Evolutionary conservation across 2,888 invertebrate species (phyloP).

Genomic region (Drosophila ezoana): DNA sequence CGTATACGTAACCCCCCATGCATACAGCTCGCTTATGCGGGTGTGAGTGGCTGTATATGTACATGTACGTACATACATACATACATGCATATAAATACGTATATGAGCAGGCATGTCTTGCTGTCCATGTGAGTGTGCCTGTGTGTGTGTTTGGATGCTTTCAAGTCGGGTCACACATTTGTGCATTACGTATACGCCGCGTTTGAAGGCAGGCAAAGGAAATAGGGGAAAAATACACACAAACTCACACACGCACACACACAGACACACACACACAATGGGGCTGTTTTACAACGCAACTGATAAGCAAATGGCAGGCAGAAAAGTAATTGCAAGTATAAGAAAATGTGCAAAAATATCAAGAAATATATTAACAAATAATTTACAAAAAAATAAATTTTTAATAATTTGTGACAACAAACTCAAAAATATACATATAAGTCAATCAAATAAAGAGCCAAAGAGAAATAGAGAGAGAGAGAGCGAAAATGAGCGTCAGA

Average conservation of each 20-base stretch:
- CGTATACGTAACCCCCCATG: constrained; percentile 73
- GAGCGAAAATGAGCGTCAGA: constrained; percentile 13
- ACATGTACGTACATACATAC: background rate
- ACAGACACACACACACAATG: constrained; percentile 6
- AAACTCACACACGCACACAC: background rate
- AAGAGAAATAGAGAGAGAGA: constrained; percentile 5
- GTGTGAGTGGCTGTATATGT: constrained; percentile 2
- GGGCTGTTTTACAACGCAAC: constrained; percentile 31
- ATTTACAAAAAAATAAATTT: background rate
- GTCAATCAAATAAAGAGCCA: constrained; percentile 23
- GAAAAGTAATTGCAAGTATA: constrained; percentile 35
- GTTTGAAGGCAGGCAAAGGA: constrained; percentile 22
- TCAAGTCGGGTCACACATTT: constrained; percentile 48
- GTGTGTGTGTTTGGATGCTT: constrained; percentile 32
- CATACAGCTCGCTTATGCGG: constrained; percentile 8
- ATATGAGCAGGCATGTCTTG: too few species aligned
- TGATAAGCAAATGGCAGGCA: constrained; percentile 42
- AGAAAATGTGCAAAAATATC: constrained; percentile 36
- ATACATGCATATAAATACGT: background rate
- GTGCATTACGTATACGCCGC: constrained; percentile 65
- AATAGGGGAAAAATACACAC: constrained; percentile 27
- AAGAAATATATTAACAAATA: constrained; percentile 17
- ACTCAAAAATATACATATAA: constrained; percentile 8
- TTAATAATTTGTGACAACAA: constrained; percentile 2
- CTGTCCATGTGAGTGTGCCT: background rate